These are phyloP conservation scores for Baccha elongata DNA, from an alignment of 2,888 invertebrate species.

Conservation along the genomic window DNA sequence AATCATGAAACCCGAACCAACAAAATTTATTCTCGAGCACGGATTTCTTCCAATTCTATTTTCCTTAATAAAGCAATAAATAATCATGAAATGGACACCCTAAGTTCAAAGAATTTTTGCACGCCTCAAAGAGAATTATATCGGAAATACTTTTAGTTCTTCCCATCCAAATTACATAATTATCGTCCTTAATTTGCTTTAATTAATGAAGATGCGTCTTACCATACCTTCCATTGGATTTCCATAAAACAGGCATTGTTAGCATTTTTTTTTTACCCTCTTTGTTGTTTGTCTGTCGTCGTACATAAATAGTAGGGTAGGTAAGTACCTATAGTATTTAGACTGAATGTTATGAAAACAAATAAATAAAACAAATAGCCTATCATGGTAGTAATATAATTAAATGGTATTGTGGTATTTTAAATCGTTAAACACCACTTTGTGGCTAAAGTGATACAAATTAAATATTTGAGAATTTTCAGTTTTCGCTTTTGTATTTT, in stretches of 20 bases:
- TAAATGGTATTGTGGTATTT: not conserved
- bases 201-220: conserved; percentile 44
- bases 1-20: conserved; percentile 2
- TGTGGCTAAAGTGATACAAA: conserved; percentile 13
- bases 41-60: not conserved
- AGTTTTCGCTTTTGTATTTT: not conserved
- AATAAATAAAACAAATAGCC: conserved; percentile 6
- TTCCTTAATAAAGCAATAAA: conserved; percentile 25
- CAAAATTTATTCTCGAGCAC: conserved; percentile 12
- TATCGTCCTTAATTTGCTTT: conserved; percentile 48
- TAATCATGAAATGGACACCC: conserved; percentile 29
- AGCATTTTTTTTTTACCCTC: too few species aligned
- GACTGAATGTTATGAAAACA: too few species aligned
- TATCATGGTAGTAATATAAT: not conserved
- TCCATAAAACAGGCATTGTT: conserved; percentile 26
- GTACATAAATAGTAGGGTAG: too few species aligned
- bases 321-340: too few species aligned
- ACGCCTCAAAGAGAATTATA: not conserved
- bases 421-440: conserved; percentile 34
- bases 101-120: conserved; percentile 2
- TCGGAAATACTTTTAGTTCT: too few species aligned
- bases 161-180: conserved; percentile 32
- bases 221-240: not conserved
- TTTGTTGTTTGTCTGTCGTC: too few species aligned
- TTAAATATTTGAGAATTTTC: conserved; percentile 28